A percentile compares a stretch with the other conserved stretches of the same genome.
Conservation (phyloP, 2,113 vertebrate genomes). For the Catharus bicknelli region DNA sequence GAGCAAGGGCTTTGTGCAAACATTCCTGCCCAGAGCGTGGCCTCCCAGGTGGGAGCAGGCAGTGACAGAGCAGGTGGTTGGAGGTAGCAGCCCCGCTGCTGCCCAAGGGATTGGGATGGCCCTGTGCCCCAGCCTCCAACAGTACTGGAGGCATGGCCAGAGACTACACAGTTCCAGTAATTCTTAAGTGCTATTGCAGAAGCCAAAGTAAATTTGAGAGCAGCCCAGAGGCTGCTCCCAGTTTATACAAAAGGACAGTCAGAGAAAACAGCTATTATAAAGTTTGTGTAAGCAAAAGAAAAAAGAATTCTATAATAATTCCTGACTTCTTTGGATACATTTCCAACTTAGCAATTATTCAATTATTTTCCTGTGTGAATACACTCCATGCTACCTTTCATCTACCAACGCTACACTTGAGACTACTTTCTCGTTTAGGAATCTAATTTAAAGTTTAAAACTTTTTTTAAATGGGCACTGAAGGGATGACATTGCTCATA, state of each 20-base stretch:
- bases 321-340: background rate
- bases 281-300: constrained; percentile 54
- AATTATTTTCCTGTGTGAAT: background rate
- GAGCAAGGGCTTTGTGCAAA: background rate
- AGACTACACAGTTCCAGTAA: constrained; percentile 22
- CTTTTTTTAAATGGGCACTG: background rate
- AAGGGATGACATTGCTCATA: background rate
- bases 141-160: background rate
- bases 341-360: constrained; percentile 34
- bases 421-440: background rate
- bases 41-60: background rate
- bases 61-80: background rate
- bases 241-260: constrained; percentile 34
- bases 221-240: constrained; percentile 24
- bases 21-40: fast-evolving
- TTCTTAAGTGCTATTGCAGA: constrained; percentile 31
- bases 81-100: background rate
- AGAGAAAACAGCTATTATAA: constrained; percentile 50
- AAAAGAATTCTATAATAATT: constrained; percentile 34
- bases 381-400: background rate
- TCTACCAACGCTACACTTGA: background rate
- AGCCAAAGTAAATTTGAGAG: constrained; percentile 55
- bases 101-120: background rate
- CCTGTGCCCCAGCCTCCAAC: background rate
- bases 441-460: background rate